A percentile compares a stretch with the other conserved stretches of the same genome.
Evolutionary conservation across 2,888 invertebrate genomes (phyloP).

Genomic region (Iphiclides podalirius): DNA sequence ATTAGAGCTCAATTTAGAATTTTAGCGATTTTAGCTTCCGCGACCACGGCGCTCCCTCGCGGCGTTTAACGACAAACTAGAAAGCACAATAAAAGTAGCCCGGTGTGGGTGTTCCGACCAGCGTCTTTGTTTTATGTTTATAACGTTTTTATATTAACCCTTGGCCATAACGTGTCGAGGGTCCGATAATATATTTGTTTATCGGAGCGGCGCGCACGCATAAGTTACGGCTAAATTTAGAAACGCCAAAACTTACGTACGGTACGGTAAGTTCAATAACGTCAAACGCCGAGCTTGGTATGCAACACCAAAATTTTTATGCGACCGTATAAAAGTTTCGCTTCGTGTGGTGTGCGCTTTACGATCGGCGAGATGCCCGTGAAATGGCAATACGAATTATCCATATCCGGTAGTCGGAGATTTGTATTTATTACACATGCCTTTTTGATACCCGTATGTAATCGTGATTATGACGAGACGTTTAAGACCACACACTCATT

Average conservation of each 20-base stretch:
- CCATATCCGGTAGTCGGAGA: constrained; percentile 20
- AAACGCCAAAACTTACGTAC: constrained; percentile 14
- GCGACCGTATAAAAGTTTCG: constrained; percentile 16
- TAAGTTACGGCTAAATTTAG: constrained; percentile 18
- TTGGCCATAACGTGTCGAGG: constrained; percentile 40
- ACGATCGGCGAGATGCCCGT: not conserved
- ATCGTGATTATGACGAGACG: too few relatives aligned
- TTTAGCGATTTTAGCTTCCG: constrained; percentile 48
- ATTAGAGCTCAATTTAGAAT: constrained; percentile 28
- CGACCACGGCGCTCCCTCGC: constrained; percentile 37
- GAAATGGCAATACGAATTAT: constrained; percentile 5
- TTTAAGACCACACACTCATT: too few relatives aligned
- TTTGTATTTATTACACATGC: too few relatives aligned
- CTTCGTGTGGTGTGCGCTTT: constrained; percentile 13
- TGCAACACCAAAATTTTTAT: constrained; percentile 22
- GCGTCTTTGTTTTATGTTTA: constrained; percentile 57
- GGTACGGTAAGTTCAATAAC: constrained; percentile 15
- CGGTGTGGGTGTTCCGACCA: constrained; percentile 53
- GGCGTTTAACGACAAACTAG: constrained; percentile 35
- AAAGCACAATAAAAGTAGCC: constrained; percentile 47
- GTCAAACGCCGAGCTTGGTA: constrained; percentile 18
- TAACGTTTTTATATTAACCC: constrained; percentile 52
- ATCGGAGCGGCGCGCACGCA: constrained; percentile 17
- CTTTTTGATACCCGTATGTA: too few relatives aligned
- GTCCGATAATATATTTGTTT: constrained; percentile 28